Evolutionary conservation across 2,113 vertebrate species (phyloP).

Genomic region (Dendrocopos noguchii): DNA sequence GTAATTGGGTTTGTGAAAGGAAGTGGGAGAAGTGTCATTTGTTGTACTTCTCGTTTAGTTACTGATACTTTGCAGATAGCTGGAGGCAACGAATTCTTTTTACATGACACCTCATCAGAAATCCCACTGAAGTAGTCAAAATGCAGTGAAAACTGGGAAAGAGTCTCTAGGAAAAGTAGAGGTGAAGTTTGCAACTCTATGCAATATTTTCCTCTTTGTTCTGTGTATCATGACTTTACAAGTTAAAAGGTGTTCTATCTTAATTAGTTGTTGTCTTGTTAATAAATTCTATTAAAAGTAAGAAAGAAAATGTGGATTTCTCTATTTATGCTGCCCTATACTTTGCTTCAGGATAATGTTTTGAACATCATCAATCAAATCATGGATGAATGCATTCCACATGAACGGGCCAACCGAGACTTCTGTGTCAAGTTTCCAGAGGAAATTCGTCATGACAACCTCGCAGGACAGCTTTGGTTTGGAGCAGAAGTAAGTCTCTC

Average conservation of each 20-base stretch:
- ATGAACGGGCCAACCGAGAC: conserved; percentile 92
- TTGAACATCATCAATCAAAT: conserved; percentile 96
- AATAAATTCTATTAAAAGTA: neutral
- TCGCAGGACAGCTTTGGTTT: conserved; percentile 98
- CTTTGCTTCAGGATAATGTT: conserved; percentile 88
- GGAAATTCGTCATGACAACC: conserved; percentile 97
- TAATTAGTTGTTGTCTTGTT: neutral
- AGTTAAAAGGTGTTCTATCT: neutral
- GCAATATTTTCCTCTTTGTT: neutral
- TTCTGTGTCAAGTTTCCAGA: conserved; percentile 98
- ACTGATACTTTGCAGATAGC: neutral
- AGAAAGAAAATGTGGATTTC: neutral
- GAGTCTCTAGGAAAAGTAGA: neutral
- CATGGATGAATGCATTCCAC: conserved; percentile 97
- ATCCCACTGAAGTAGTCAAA: neutral
- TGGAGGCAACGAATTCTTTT: neutral
- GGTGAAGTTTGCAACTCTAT: neutral
- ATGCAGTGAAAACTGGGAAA: neutral
- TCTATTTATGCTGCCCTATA: neutral
- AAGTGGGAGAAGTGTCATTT: neutral
- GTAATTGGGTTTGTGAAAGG: neutral
- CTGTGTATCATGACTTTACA: rapidly evolving
- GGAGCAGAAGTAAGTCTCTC: conserved; percentile 88
- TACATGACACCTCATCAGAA: neutral
- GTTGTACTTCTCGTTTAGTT: neutral